Evolutionary conservation across 2,888 invertebrate genomes (phyloP), one percentile per base, ranked within the genome.

Genomic region (Phasia obesa): DNA sequence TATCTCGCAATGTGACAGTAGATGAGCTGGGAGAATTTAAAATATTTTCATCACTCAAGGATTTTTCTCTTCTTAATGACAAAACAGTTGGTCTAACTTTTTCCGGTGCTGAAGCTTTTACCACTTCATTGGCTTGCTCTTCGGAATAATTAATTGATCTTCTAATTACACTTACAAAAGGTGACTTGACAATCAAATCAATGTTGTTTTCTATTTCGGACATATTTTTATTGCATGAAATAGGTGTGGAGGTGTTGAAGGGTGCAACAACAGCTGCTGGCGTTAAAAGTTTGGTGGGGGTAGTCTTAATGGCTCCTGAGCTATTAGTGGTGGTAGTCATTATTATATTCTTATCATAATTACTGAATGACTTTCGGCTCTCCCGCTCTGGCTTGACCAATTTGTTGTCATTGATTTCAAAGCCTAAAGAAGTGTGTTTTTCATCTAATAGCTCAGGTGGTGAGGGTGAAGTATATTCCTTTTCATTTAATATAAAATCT

Each of bases 341-440:
- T 49, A 87, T 86, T n/a, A 87, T 86, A 65, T 87, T 88, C 81
- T 87, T 88, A 21, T 87, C 87, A 47, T 86, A 86, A 21, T 85
- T 87, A 35, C 84, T 84, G 23, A 55, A 74, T 4, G 82, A 74
- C 38, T 78, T 77, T 23, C 69, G 38, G 15, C 7, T 49, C 4
- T 81, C 76, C n/a, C 53, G n/a, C 1, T 71, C 82, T 7, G 85
- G 78, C 17, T 85, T 88, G 3, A 90, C 85, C 62, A 90, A 71
- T 76, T 91, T 90, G 67, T 91, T 90, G 73, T 91, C 91, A 70
- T 90, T 91, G 51, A 91, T 90, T 81, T 91, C 91, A 51, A 90
- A 91, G 4, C 89, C 90, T 65, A 90, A 76, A 0, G 90, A 90
- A 4, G 85, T 86, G 25, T 89, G 86, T 57, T 89, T 89, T 81